Evolutionary conservation across 2,797 vertebrate genomes (phyloP).

Genomic region (Cichlasoma orientale): DNA sequence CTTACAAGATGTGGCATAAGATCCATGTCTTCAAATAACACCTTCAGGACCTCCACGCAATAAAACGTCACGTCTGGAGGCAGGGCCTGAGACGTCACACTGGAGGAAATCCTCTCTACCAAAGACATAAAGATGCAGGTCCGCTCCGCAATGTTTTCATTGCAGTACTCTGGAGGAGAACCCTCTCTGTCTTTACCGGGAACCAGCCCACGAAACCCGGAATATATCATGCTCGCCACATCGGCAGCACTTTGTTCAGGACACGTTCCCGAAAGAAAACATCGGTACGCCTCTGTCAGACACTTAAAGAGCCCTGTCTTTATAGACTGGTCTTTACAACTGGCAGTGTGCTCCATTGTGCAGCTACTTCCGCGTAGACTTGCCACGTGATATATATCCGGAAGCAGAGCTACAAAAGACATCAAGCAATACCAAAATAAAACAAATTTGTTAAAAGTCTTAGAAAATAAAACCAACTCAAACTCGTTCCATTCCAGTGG

Average conservation of each 20-base stretch:
- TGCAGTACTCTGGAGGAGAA: too few species aligned
- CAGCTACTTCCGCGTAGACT: not conserved
- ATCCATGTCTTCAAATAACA: constrained; percentile 54
- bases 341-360: not conserved
- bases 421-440: not conserved
- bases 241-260: constrained; percentile 62
- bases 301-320: not conserved
- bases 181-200: not conserved
- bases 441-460: not conserved
- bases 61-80: not conserved
- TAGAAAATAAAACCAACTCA: not conserved
- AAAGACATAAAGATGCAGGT: constrained; percentile 81
- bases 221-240: constrained; percentile 55
- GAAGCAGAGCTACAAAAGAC: not conserved
- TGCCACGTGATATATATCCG: not conserved
- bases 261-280: constrained; percentile 65
- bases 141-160: constrained; percentile 27
- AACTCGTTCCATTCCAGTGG: not conserved
- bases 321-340: fast-evolving
- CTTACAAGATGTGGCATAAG: constrained; percentile 76
- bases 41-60: constrained; percentile 31
- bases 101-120: constrained; percentile 74
- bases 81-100: constrained; percentile 50
- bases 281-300: constrained; percentile 74
- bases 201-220: constrained; percentile 20